Evolutionary conservation across 2,888 invertebrate species (phyloP).

Genomic region (Idaea dimidiata): DNA sequence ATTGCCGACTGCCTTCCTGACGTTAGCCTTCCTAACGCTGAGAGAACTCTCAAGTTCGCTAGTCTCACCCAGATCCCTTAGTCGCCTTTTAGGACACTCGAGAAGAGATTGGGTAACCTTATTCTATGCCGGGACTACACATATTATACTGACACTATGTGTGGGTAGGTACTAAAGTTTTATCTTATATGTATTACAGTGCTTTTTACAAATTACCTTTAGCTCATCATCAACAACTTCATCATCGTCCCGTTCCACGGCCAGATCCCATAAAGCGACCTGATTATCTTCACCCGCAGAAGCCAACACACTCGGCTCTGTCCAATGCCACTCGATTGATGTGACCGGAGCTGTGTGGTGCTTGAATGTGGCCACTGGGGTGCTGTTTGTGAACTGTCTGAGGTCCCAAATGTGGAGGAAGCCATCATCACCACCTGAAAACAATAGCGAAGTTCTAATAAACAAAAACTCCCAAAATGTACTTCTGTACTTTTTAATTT

Average conservation of each 20-base stretch:
- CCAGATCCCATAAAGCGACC: conserved; percentile 97
- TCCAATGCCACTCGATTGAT: conserved; percentile 98
- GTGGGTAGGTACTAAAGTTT: too few relatives aligned
- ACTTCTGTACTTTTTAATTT: too few relatives aligned
- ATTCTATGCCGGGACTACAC: too few relatives aligned
- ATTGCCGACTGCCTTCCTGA: too few relatives aligned
- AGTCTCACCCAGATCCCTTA: too few relatives aligned
- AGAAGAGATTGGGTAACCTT: too few relatives aligned
- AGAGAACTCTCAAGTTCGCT: too few relatives aligned
- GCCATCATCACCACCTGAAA: conserved; percentile 97
- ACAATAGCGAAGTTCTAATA: conserved; percentile 20
- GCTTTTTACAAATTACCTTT: conserved; percentile 46
- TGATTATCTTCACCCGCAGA: conserved; percentile 97
- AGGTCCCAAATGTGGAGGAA: conserved; percentile 97
- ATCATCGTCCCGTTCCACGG: conserved; percentile 90
- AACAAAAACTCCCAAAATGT: too few relatives aligned
- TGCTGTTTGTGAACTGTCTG: conserved; percentile 88
- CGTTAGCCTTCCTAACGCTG: too few relatives aligned
- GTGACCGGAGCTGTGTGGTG: conserved; percentile 97
- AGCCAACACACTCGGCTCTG: conserved; percentile 95
- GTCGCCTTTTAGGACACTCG: too few relatives aligned
- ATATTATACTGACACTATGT: too few relatives aligned
- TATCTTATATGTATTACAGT: too few relatives aligned
- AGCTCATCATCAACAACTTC: conserved; percentile 78
- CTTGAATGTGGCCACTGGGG: conserved; percentile 95